Evolutionary conservation across 1,140 invertebrate species (phyloP).

Genomic region (Coptotermes formosanus): DNA sequence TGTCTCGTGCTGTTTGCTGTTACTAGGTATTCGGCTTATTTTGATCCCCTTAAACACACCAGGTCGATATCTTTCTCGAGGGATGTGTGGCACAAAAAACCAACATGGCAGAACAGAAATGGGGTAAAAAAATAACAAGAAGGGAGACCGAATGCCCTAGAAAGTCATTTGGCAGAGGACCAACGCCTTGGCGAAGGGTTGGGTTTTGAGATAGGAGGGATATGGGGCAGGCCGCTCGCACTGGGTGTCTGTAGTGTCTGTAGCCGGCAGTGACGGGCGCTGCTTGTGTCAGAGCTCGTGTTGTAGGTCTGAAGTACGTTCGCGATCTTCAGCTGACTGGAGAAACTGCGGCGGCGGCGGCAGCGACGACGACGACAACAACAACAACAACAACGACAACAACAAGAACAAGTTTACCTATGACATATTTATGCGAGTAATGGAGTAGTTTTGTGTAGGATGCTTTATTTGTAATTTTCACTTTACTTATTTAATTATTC

Average conservation of each 20-base stretch:
- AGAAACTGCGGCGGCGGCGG: too few species aligned
- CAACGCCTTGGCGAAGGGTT: conserved; percentile 3
- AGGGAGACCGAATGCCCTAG: conserved; percentile 10
- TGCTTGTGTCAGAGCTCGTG: too few species aligned
- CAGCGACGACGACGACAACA: too few species aligned
- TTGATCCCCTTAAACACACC: neutral
- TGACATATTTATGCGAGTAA: too few species aligned
- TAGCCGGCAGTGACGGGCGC: neutral
- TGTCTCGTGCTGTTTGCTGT: too few species aligned
- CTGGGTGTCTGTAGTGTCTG: neutral
- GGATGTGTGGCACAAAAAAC: neutral
- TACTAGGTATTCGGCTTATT: neutral
- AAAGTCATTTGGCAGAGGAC: conserved; percentile 5
- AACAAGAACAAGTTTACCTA: too few species aligned
- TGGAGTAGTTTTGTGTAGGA: too few species aligned
- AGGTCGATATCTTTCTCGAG: neutral
- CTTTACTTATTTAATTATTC: too few species aligned
- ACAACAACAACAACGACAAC: too few species aligned
- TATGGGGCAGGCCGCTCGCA: neutral
- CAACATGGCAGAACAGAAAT: conserved; percentile 7
- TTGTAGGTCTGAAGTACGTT: too few species aligned
- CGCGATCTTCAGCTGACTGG: too few species aligned
- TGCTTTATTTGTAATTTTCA: too few species aligned
- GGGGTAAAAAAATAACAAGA: conserved; percentile 15
- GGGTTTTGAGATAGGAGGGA: neutral